These are phyloP conservation scores for Charaxes varanes DNA, from an alignment of 1,140 invertebrate species.

Conservation along the genomic window DNA sequence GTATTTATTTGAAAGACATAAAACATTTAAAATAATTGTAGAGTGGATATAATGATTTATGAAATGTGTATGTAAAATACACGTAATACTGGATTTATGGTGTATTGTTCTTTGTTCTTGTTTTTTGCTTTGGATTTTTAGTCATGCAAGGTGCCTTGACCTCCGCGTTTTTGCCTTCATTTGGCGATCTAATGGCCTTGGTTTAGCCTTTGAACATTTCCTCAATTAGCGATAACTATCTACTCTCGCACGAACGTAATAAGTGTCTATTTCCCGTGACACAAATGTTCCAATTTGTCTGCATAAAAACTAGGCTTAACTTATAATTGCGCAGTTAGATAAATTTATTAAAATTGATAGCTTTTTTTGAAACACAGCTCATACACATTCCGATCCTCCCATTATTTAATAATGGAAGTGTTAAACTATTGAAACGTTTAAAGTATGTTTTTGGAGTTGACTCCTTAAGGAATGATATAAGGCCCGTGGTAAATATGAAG, in stretches of 20 bases:
- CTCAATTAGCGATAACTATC: conserved; percentile 46
- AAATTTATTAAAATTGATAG: conserved; percentile 19
- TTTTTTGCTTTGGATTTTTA: conserved; percentile 42
- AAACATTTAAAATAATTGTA: neutral
- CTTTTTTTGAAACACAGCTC: conserved; percentile 5
- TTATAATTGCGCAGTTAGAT: conserved; percentile 17
- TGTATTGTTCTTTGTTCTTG: conserved; percentile 46
- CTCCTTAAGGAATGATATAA: too few species aligned
- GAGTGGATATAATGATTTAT: conserved; percentile 10
- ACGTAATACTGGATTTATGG: conserved; percentile 20
- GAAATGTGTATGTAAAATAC: conserved; percentile 7
- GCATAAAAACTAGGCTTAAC: conserved; percentile 11
- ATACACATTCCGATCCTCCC: neutral
- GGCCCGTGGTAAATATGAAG: too few species aligned
- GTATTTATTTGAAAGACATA: too few species aligned
- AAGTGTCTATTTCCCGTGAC: conserved; percentile 24
- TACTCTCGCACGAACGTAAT: conserved; percentile 27
- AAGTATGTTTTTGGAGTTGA: too few species aligned
- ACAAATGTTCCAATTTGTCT: neutral
- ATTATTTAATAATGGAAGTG: conserved; percentile 4
- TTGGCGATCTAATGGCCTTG: conserved; percentile 52
- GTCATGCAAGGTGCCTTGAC: conserved; percentile 50
- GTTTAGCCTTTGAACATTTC: conserved; percentile 48
- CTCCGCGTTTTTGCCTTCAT: conserved; percentile 52
- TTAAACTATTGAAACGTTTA: too few species aligned